Evolutionary conservation across 2,797 vertebrate species (phyloP).

Genomic region (Crenuchus spilurus): DNA sequence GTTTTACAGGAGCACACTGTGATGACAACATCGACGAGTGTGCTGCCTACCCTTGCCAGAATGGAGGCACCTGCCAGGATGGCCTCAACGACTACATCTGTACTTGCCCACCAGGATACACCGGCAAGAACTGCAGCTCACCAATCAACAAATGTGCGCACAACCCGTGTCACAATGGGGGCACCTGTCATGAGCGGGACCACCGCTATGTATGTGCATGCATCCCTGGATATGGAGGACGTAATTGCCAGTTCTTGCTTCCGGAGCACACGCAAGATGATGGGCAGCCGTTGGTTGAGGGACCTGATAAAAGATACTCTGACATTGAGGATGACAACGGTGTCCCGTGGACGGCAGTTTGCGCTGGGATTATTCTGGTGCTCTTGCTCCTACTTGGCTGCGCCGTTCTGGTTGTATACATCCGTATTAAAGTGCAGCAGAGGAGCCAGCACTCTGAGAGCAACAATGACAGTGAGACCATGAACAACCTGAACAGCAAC

Average conservation of each 20-base stretch:
- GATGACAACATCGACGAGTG: slow-evolving; percentile 86
- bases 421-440: slow-evolving; percentile 88
- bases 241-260: slow-evolving; percentile 95
- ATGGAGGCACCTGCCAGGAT: slow-evolving; percentile 92
- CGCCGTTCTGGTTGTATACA: slow-evolving; percentile 85
- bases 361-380: slow-evolving; percentile 91
- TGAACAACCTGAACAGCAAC: slow-evolving; percentile 97
- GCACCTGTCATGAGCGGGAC: slow-evolving; percentile 92
- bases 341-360: slow-evolving; percentile 95
- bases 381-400: slow-evolving; percentile 90
- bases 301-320: slow-evolving; percentile 71
- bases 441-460: slow-evolving; percentile 78
- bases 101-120: slow-evolving; percentile 92
- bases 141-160: slow-evolving; percentile 90
- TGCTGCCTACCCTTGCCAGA: slow-evolving; percentile 86
- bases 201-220: slow-evolving; percentile 93
- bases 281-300: slow-evolving; percentile 71
- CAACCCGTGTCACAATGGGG: slow-evolving; percentile 95
- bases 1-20: slow-evolving; percentile 89
- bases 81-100: slow-evolving; percentile 87
- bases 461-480: slow-evolving; percentile 90
- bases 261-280: slow-evolving; percentile 81
- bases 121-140: slow-evolving; percentile 90
- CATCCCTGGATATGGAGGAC: slow-evolving; percentile 88
- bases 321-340: slow-evolving; percentile 72